Conservation (phyloP, 2,797 vertebrate species). For the Harpagifer antarcticus region DNA sequence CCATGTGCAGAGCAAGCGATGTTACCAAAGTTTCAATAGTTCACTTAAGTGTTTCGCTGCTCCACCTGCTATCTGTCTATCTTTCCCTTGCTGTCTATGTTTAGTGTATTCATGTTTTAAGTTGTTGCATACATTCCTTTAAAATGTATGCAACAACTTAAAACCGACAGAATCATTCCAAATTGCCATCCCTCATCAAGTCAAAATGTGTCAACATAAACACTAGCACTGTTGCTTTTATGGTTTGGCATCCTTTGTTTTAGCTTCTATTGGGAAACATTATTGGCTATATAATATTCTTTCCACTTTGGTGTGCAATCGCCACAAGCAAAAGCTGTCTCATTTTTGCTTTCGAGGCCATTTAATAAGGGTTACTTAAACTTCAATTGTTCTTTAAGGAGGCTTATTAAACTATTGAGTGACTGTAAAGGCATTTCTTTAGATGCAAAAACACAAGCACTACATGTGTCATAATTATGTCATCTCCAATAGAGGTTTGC, state of each 20-base stretch:
- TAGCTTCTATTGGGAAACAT: conserved; percentile 40
- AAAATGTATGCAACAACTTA: conserved; percentile 18
- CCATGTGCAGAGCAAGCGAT: neutral
- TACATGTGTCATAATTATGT: neutral
- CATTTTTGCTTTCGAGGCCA: neutral
- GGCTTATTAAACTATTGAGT: conserved; percentile 28
- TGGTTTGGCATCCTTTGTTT: conserved; percentile 21
- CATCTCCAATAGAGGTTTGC: neutral
- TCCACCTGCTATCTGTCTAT: neutral
- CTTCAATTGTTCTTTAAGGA: conserved; percentile 8
- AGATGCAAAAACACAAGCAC: neutral
- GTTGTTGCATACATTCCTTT: conserved; percentile 15
- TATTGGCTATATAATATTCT: conserved; percentile 7
- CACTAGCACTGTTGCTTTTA: conserved; percentile 1
- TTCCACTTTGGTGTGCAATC: conserved; percentile 6
- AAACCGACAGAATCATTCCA: neutral
- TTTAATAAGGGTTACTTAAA: conserved; percentile 27
- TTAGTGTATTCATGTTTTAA: neutral
- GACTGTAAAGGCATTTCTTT: conserved; percentile 10
- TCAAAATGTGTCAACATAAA: conserved; percentile 26
- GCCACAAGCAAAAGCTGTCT: conserved; percentile 19
- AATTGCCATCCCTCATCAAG: conserved; percentile 12
- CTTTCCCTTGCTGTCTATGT: neutral
- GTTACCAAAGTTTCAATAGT: neutral
- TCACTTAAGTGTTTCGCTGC: neutral